phyloP scores from a whole-genome alignment of 1,140 invertebrate genomes.

The Cotesia glomerata region DNA sequence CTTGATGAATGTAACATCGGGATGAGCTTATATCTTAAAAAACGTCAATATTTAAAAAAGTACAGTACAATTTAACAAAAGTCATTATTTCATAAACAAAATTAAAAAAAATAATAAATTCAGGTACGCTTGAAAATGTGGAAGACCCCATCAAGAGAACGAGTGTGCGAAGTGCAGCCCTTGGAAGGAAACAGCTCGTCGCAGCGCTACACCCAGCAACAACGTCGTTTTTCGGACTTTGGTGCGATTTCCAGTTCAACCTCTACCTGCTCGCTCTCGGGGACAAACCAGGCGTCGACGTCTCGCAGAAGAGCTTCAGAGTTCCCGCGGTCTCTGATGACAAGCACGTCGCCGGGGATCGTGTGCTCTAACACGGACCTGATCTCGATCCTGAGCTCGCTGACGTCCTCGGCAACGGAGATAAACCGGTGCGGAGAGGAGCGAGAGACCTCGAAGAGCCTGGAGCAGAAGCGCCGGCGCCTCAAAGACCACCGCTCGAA shows the following conservation, averaged over 20 bases:
- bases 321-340: constrained; percentile 60
- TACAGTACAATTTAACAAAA: too few relatives aligned
- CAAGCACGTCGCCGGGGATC: constrained; percentile 63
- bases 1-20: too few relatives aligned
- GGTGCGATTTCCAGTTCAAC: constrained; percentile 66
- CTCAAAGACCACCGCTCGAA: constrained; percentile 75
- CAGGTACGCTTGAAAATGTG: constrained; percentile 77
- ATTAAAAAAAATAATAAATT: too few relatives aligned
- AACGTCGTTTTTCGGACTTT: constrained; percentile 77
- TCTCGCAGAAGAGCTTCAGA: constrained; percentile 69
- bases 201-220: constrained; percentile 66
- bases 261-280: constrained; percentile 45
- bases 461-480: constrained; percentile 63
- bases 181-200: constrained; percentile 69
- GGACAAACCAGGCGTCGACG: too few relatives aligned
- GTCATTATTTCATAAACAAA: too few relatives aligned
- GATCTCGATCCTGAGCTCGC: constrained; percentile 76
- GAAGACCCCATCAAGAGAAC: constrained; percentile 76
- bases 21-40: too few relatives aligned
- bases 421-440: constrained; percentile 67
- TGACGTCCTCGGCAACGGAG: constrained; percentile 81
- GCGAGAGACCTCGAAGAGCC: constrained; percentile 42
- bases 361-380: constrained; percentile 82
- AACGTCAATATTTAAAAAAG: too few relatives aligned
- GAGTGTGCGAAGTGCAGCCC: constrained; percentile 80